These are phyloP conservation scores for Knipowitschia caucasica DNA, from an alignment of 2,797 vertebrate genomes.

Conservation along the genomic window DNA sequence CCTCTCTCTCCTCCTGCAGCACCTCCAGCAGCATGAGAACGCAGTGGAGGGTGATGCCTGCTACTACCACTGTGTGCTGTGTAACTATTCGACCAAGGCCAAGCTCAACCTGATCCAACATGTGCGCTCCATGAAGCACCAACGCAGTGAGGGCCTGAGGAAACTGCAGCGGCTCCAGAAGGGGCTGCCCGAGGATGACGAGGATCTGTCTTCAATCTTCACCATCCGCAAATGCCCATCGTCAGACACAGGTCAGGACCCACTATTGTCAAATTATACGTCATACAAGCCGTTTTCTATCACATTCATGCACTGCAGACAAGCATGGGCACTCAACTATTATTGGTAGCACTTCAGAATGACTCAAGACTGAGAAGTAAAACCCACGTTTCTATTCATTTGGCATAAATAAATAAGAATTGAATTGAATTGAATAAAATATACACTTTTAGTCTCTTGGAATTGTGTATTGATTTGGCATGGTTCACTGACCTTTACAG, in stretches of 20 bases:
- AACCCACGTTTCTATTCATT: neutral
- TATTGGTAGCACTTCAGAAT: neutral
- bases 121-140: slow-evolving; percentile 99
- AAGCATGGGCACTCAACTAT: neutral
- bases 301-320: neutral
- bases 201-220: slow-evolving; percentile 94
- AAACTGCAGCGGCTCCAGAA: slow-evolving; percentile 97
- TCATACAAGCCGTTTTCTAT: slow-evolving; percentile 1
- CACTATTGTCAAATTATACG: neutral
- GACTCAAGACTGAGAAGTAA: neutral
- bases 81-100: slow-evolving; percentile 98
- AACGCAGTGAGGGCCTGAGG: slow-evolving; percentile 94
- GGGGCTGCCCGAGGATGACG: slow-evolving; percentile 92
- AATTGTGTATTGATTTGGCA: slow-evolving; percentile 1
- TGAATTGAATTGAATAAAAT: too few species aligned
- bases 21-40: slow-evolving; percentile 96
- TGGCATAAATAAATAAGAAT: neutral
- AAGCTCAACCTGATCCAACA: slow-evolving; percentile 99
- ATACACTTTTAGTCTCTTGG: neutral
- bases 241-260: slow-evolving; percentile 84
- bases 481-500: neutral
- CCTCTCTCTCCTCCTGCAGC: slow-evolving; percentile 74
- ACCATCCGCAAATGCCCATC: slow-evolving; percentile 93
- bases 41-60: slow-evolving; percentile 92
- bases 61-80: slow-evolving; percentile 96